Conservation (phyloP, 2,113 vertebrate species). For the Malaclemys terrapin region DNA sequence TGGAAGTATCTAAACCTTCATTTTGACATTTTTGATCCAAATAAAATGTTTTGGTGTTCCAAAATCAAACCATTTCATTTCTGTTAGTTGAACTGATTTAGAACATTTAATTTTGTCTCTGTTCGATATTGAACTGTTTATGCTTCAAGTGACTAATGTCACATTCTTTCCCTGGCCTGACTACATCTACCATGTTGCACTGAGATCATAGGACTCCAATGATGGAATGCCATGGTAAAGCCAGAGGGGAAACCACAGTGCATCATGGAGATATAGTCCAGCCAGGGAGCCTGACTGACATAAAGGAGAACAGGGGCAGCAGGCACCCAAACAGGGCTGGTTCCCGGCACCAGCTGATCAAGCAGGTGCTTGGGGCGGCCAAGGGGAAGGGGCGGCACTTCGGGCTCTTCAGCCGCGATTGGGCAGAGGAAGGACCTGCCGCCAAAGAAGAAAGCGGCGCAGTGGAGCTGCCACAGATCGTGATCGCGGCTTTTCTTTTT, state of each 20-base stretch:
- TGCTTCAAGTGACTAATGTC: neutral
- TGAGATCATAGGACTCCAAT: neutral
- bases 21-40: neutral
- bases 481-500: too few relatives aligned
- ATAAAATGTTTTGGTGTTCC: neutral
- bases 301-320: neutral
- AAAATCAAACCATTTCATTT: neutral
- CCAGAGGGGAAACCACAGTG: neutral
- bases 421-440: too few relatives aligned
- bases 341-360: too few relatives aligned
- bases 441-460: too few relatives aligned
- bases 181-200: neutral
- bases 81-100: neutral
- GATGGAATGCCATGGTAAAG: neutral
- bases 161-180: neutral
- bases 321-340: neutral
- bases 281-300: neutral
- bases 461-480: too few relatives aligned
- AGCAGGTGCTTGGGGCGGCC: too few relatives aligned
- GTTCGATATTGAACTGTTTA: neutral
- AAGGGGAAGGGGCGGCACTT: too few relatives aligned
- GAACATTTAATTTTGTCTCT: neutral
- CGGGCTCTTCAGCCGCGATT: too few relatives aligned
- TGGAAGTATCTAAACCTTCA: neutral
- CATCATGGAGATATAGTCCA: neutral